A percentile compares a stretch with the other conserved stretches of the same genome.
These are phyloP conservation scores for Schizothorax lantsangensis DNA, from an alignment of 2,797 vertebrate genomes.

Conservation along the genomic window DNA sequence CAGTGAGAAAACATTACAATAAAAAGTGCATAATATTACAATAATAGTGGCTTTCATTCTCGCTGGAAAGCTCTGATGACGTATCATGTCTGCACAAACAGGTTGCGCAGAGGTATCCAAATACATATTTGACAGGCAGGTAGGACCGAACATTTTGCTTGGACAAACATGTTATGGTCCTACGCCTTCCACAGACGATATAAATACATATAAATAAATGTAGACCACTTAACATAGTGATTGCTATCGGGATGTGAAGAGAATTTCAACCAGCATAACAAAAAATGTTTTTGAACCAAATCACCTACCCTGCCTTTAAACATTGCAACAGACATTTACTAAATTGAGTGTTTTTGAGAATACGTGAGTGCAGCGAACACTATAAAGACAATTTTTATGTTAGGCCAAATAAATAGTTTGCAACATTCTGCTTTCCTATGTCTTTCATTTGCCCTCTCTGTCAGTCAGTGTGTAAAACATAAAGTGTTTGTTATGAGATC, in stretches of 20 bases:
- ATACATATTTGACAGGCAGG: neutral
- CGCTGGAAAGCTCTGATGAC: neutral
- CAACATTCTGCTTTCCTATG: neutral
- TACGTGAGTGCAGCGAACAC: neutral
- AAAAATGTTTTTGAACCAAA: too few species aligned
- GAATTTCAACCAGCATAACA: neutral
- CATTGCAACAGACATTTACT: neutral
- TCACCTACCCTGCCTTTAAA: neutral
- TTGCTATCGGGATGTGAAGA: neutral
- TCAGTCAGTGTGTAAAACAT: constrained; percentile 28
- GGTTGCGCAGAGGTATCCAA: neutral
- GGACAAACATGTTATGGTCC: neutral
- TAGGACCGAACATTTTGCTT: neutral
- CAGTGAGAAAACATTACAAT: neutral
- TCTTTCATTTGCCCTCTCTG: constrained; percentile 26
- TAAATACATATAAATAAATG: neutral
- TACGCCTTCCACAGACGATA: neutral
- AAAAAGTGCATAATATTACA: neutral
- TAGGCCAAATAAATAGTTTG: neutral
- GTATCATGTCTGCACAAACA: neutral
- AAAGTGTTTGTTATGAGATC: constrained; percentile 34
- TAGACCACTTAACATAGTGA: neutral
- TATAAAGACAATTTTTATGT: neutral
- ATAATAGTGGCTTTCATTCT: neutral
- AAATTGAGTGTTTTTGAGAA: neutral